Conservation (phyloP, 2,888 invertebrate genomes). For the Drosophila trichaetosa region DNA sequence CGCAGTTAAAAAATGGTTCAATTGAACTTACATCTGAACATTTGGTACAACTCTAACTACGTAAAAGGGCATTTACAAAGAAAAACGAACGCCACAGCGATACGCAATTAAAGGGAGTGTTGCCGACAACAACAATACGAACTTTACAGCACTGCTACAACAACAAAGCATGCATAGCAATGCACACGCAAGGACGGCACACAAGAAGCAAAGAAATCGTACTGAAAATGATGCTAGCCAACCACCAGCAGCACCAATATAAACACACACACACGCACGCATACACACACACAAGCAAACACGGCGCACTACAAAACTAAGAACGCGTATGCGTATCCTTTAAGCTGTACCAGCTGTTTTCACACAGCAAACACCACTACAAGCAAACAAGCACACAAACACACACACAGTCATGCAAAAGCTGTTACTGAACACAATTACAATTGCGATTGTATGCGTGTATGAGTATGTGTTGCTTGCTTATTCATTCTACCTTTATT, state of each 20-base stretch:
- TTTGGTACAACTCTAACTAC: not conserved
- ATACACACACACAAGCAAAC: slow-evolving; percentile 32
- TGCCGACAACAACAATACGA: slow-evolving; percentile 39
- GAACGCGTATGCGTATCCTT: slow-evolving; percentile 57
- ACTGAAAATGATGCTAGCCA: slow-evolving; percentile 52
- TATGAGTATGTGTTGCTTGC: not conserved
- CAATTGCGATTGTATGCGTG: slow-evolving; percentile 24
- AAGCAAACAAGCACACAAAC: slow-evolving; percentile 21
- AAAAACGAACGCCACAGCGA: slow-evolving; percentile 49
- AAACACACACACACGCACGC: slow-evolving; percentile 18
- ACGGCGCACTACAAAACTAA: slow-evolving; percentile 38
- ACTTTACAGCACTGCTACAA: slow-evolving; percentile 44
- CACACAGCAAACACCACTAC: slow-evolving; percentile 37
- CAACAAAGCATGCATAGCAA: slow-evolving; percentile 66
- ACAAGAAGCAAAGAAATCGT: slow-evolving; percentile 38
- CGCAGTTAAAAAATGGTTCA: not conserved
- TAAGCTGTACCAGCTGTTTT: slow-evolving; percentile 77
- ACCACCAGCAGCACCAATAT: slow-evolving; percentile 51
- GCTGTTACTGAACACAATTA: slow-evolving; percentile 49
- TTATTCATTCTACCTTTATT: slow-evolving; percentile 19
- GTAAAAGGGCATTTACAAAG: slow-evolving; percentile 44
- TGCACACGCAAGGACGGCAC: slow-evolving; percentile 57
- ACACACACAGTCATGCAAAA: slow-evolving; percentile 1
- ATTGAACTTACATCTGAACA: not conserved
- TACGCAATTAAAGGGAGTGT: slow-evolving; percentile 78